Evolutionary conservation across 2,888 invertebrate species (phyloP), one percentile per base, ranked within the genome.

Genomic region (Platynereis dumerilii): DNA sequence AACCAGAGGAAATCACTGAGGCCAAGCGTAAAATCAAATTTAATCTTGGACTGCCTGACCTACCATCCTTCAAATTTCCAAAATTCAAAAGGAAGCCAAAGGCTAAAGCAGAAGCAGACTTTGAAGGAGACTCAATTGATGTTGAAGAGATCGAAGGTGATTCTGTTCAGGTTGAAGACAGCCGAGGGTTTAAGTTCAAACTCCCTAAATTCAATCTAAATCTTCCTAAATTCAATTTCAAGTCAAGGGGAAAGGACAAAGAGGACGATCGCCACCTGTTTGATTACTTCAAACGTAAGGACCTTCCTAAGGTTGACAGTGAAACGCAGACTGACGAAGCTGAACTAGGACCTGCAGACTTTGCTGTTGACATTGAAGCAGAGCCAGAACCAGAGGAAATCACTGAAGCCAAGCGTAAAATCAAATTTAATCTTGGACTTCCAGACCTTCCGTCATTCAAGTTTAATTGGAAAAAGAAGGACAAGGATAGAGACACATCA

Each of bases 291-390:
- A n/a, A n/a, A n/a, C n/a, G 17, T 42, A 42, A 42, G 17, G 42
- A 17, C 17, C 10, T 12, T 12, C 42, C 42, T 42, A 42, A 10
- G 17, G 42, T 12, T 10, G 42, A 42, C 12, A 42, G 17, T 42
- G 42, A 42, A 12, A 17, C 10, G 10, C 42, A 42, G 42, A 42
- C 17, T 12, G 42, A 17, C 12, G 12, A 42, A 42, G 42, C 10
- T 12, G 42, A 12, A 42, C 42, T 17, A 42, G 17, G 10, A 42
- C 27, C 28, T 27, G 45, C 59, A 59, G 59, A 59, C n/a, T 28
- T 34, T 27, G 45, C 44, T 2, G 26, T 45, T 12, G 59, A 59
- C 27, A 42, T 42, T 42, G 42, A 12, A 42, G 42, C 10, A 42
- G 42, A 42, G 42, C 10, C 10, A 17, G 42, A 10, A 42, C 42